Conservation (phyloP, 2,797 vertebrate species). For the Sebastes iracundus region DNA sequence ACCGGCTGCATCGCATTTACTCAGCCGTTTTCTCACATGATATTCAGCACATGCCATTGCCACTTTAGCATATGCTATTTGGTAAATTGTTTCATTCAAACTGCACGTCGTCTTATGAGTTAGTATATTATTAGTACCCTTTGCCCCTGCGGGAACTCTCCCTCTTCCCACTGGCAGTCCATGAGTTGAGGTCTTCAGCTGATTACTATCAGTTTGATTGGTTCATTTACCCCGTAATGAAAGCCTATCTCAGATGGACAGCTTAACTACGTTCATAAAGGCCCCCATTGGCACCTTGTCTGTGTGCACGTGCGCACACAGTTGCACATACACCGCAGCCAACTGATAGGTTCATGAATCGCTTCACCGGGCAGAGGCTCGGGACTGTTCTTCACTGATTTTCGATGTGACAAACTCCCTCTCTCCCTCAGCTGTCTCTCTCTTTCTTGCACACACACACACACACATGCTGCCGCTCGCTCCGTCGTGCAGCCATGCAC, state of each 20-base stretch:
- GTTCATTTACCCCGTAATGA: constrained; percentile 75
- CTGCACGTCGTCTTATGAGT: constrained; percentile 10
- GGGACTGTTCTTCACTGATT: constrained; percentile 51
- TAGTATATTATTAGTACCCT: constrained; percentile 23
- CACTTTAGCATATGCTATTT: constrained; percentile 34
- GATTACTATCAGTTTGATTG: constrained; percentile 73
- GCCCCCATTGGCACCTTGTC: constrained; percentile 36
- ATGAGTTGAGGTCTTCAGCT: constrained; percentile 42
- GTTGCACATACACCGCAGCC: constrained; percentile 19
- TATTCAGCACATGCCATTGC: constrained; percentile 16
- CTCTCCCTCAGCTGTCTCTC: constrained; percentile 7
- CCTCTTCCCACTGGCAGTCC: constrained; percentile 40
- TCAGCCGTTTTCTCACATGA: background rate
- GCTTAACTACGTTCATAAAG: constrained; percentile 73
- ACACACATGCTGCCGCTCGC: background rate
- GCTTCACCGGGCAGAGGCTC: constrained; percentile 56
- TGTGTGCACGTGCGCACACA: constrained; percentile 25
- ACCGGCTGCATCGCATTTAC: constrained; percentile 6
- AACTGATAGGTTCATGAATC: constrained; percentile 70
- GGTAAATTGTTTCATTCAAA: constrained; percentile 27
- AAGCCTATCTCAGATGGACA: constrained; percentile 64
- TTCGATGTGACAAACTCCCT: constrained; percentile 53
- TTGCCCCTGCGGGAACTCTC: constrained; percentile 41
- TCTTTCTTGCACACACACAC: background rate
- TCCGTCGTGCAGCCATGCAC: background rate